A percentile compares a stretch with the other conserved stretches of the same genome.
phyloP scores from a whole-genome alignment of 2,113 vertebrate genomes.

The Rhabdornis inornatus region DNA sequence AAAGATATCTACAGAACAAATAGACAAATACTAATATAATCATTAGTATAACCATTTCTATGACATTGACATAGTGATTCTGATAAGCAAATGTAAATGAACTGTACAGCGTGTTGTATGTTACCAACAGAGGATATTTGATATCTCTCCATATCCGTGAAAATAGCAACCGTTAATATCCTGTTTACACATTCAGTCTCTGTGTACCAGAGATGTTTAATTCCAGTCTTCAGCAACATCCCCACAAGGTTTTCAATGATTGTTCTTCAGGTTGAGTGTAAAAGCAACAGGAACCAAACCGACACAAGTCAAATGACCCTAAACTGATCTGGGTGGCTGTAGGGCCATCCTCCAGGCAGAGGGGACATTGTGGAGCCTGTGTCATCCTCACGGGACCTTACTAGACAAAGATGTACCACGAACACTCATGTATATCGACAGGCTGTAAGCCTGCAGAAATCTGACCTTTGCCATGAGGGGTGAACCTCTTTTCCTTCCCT shows the following conservation, averaged over 20 bases:
- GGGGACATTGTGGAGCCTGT: conserved; percentile 74
- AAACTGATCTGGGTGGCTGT: conserved; percentile 61
- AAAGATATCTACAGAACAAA: conserved; percentile 46
- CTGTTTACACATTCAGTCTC: conserved; percentile 45
- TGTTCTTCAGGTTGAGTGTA: conserved; percentile 40
- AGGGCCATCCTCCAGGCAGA: conserved; percentile 65
- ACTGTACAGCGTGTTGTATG: not conserved
- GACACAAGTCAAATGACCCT: conserved; percentile 70
- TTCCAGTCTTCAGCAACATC: conserved; percentile 34
- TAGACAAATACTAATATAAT: conserved; percentile 53
- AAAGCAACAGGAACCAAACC: conserved; percentile 67
- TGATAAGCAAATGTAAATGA: conserved; percentile 23
- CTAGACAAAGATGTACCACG: conserved; percentile 62
- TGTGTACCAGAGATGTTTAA: not conserved
- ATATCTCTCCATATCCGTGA: not conserved
- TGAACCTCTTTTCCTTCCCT: conserved; percentile 69
- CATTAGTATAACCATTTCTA: not conserved
- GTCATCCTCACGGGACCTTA: conserved; percentile 64
- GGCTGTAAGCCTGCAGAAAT: conserved; percentile 67
- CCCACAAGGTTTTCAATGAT: conserved; percentile 26
- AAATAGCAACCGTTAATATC: conserved; percentile 34
- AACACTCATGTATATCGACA: conserved; percentile 56
- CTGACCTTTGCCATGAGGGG: conserved; percentile 77
- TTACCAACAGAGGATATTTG: not conserved
- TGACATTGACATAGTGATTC: not conserved